Percentiles rank a stretch among this genome's conserved stretches.
Evolutionary conservation across 2,113 vertebrate genomes (phyloP).

Genomic region (Megalops atlanticus): DNA sequence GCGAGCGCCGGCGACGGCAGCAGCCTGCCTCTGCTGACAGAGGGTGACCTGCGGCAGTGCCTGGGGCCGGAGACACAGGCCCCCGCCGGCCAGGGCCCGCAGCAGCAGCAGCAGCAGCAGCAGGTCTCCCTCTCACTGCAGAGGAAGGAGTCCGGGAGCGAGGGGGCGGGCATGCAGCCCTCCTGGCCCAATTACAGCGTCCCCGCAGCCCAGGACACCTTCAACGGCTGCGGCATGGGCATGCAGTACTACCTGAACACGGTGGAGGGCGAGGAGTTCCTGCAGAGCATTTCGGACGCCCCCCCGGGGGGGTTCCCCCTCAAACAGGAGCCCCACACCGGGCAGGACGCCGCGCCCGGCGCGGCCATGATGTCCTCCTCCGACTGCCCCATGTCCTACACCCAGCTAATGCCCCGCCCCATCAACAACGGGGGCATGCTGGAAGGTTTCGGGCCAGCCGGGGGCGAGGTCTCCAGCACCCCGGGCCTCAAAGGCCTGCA

Average conservation of each 20-base stretch:
- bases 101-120: slow-evolving; percentile 43
- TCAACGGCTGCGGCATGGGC: slow-evolving; percentile 40
- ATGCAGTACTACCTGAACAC: not conserved
- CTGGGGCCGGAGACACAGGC: slow-evolving; percentile 56
- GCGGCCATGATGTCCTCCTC: slow-evolving; percentile 41
- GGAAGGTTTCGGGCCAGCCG: slow-evolving; percentile 47
- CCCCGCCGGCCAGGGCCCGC: slow-evolving; percentile 36
- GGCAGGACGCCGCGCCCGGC: not conserved
- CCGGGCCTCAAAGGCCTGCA: slow-evolving; percentile 43
- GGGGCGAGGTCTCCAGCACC: slow-evolving; percentile 18
- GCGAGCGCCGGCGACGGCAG: slow-evolving; percentile 41
- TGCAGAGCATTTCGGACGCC: not conserved
- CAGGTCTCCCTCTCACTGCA: slow-evolving; percentile 24
- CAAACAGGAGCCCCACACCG: slow-evolving; percentile 15
- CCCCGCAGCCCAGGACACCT: slow-evolving; percentile 45
- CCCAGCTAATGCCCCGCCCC: slow-evolving; percentile 56
- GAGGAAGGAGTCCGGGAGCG: slow-evolving; percentile 46
- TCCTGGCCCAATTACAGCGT: slow-evolving; percentile 54
- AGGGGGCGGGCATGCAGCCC: slow-evolving; percentile 46
- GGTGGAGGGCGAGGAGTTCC: not conserved
- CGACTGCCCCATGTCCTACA: slow-evolving; percentile 60
- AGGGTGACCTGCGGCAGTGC: slow-evolving; percentile 62
- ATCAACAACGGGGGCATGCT: slow-evolving; percentile 50
- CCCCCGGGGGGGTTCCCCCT: not conserved
- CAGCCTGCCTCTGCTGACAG: slow-evolving; percentile 63